Conservation (phyloP, 2,888 invertebrate genomes). For the Coremacera marginata region DNA sequence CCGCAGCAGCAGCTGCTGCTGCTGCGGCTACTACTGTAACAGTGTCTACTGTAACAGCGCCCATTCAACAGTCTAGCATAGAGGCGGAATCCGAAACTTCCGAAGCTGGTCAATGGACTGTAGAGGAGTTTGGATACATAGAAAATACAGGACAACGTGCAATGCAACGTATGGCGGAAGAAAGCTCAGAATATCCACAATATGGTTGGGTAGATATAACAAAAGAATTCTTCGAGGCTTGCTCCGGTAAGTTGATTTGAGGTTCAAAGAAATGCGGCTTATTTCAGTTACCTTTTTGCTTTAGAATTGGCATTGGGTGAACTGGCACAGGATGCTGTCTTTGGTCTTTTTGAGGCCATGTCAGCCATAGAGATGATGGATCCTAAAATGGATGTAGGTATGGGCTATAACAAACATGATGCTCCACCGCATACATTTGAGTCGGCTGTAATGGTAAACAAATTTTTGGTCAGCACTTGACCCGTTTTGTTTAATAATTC, state of each 20-base stretch:
- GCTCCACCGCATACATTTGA: conserved; percentile 88
- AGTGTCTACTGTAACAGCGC: conserved; percentile 52
- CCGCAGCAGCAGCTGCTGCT: conserved; percentile 53
- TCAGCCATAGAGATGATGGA: conserved; percentile 99
- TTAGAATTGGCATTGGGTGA: conserved; percentile 87
- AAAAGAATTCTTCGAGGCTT: conserved; percentile 74
- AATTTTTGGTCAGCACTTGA: background rate
- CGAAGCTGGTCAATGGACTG: conserved; percentile 55
- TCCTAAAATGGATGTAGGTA: conserved; percentile 99
- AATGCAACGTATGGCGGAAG: conserved; percentile 51
- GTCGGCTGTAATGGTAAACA: conserved; percentile 82
- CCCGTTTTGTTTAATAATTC: background rate
- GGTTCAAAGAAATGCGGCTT: too few relatives aligned
- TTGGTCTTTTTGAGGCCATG: conserved; percentile 98
- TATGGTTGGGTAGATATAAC: conserved; percentile 69
- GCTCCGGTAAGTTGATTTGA: conserved; percentile 70
- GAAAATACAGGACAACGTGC: conserved; percentile 59
- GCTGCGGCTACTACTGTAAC: conserved; percentile 58
- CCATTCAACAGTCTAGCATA: conserved; percentile 28
- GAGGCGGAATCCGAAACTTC: conserved; percentile 46
- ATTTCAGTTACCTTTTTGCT: too few relatives aligned
- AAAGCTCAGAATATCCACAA: conserved; percentile 63
- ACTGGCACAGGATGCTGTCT: conserved; percentile 89
- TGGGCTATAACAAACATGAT: conserved; percentile 91
- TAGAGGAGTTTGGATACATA: conserved; percentile 54